These are phyloP conservation scores for Sycobia sp. DNA, from an alignment of 1,140 invertebrate species.

Conservation along the genomic window DNA sequence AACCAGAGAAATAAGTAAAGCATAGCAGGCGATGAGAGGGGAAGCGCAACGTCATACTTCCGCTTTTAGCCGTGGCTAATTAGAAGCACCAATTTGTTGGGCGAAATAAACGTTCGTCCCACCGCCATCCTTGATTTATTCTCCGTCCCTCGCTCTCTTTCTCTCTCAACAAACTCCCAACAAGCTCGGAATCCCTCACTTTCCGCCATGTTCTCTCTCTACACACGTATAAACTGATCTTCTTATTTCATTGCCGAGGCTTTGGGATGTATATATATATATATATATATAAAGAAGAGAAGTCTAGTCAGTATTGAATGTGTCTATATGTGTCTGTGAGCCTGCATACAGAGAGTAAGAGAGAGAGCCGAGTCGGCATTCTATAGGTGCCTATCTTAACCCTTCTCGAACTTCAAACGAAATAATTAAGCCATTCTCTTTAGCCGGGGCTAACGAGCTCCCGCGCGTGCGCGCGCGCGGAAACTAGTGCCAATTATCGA, in stretches of 20 bases:
- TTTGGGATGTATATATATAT: conserved; percentile 5
- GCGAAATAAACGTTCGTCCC: conserved; percentile 52
- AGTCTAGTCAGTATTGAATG: too few relatives aligned
- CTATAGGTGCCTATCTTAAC: conserved; percentile 37
- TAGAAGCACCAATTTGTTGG: conserved; percentile 56
- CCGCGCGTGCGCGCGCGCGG: conserved; percentile 29
- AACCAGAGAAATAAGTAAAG: too few relatives aligned
- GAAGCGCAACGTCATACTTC: conserved; percentile 38
- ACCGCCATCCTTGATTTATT: conserved; percentile 6
- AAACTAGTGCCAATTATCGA: conserved; percentile 59
- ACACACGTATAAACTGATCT: too few relatives aligned
- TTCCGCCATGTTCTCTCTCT: too few relatives aligned
- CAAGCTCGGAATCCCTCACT: too few relatives aligned
- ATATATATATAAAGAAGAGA: too few relatives aligned
- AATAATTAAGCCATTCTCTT: conserved; percentile 61
- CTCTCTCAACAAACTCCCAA: too few relatives aligned
- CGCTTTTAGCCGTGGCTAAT: conserved; percentile 52
- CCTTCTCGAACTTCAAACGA: conserved; percentile 57
- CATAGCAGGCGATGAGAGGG: too few relatives aligned
- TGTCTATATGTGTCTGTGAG: too few relatives aligned
- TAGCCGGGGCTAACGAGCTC: conserved; percentile 50
- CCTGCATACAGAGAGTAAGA: too few relatives aligned
- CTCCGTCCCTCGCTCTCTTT: not conserved
- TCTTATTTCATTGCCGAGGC: too few relatives aligned
- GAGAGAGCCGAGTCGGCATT: too few relatives aligned